Base-by-base conservation (phyloP, 2,888 invertebrate genomes). In the Diaphora mendica region DNA sequence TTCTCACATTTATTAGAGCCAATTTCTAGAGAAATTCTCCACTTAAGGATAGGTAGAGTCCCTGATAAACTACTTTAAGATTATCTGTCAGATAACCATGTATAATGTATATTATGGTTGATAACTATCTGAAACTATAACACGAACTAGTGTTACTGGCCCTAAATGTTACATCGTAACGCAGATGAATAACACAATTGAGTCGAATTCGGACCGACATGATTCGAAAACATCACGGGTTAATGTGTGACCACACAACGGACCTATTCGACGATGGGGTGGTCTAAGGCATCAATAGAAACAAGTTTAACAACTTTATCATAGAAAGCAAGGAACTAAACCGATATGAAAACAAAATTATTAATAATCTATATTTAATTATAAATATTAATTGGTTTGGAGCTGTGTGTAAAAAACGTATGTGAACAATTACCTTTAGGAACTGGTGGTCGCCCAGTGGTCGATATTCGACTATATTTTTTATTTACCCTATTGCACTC, bases 231-330 rank as follows among this genome's bases (percentile, higher is more conserved):
- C 62, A 65, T 39, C 64, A 39, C 39, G 39, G n/a, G 33, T 20
- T 44, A 44, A 44, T 62, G 48, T 48, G 30, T 17, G 70, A 48
- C 70, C 70, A 64, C 70, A 64, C 70, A 70, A 44, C 42, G 48
- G 30, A 30, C 3, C 15, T 51, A 30, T 65, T 17, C n/a, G 65
- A 26, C 71, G 17, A 30, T 65, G 35, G 65, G 65, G 71, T 71
- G 71, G 71, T 71, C 71, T 42, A 2, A 39, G 20, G 39, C 64
- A 55, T 26, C 39, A 65, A 64, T n/a, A 26, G 55, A 26, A 48
- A 71, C 71, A 26, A 7, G 71, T 71, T 51, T 65, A 71, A 65
- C 65, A 35, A 71, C 48, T 65, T 55, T 23, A 65, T 48, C 64
- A 9, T 42, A 69, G 33, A 26, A n/a, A 62, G 55, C 35, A n/a